Base-by-base conservation (phyloP, 2,888 invertebrate genomes). In the Hofmannophila pseudospretella region DNA sequence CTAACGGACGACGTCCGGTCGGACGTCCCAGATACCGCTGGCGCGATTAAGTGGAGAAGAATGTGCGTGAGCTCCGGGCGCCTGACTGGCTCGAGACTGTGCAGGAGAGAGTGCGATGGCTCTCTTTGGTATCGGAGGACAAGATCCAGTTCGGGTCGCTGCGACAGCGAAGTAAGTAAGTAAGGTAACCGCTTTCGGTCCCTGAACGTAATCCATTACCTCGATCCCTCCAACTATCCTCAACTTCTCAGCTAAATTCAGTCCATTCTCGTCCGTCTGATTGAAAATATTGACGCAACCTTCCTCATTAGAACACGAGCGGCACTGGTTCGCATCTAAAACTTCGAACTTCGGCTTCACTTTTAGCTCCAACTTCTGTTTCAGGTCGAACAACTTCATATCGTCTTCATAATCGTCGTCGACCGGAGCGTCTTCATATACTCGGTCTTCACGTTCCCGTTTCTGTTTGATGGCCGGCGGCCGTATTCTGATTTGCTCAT, bases 391-490 rank as follows among this genome's bases (percentile, higher is more conserved):
- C 25, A 84, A 47, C 37, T 82, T 85, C 49, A 85, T 74, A 34
- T 86, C 81, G 36, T 85, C 85, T 25, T 84, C 85, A 5, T 47
- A 64, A 34, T 81, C 79, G 8, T 76, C 73, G 12, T 63, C 54
- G 7, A 44, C 37, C 3, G 5, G 16, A 4, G 16, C 81, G 35
- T 85, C 85, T 25, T 84, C 84, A 5, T 46, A 64, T 33, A 80
- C 79, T 7, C 76, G 73, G 12, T 63, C 54, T 5, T 45, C 37
- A 0, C 40, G 38, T 9, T 57, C 50, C 12, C 46, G 49, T 13
- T 51, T 61, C 27, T 58, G 54, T 20, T 51, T 53, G 13, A 52
- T 51, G 5, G 51, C 48, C 0, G 54, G 52, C 2, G 45, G 3
- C 16, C 16, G 16, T 20, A 54, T 54, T 13, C 60, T 59, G 4